Evolutionary conservation across 2,797 vertebrate genomes (phyloP).

Genomic region (Tiaroga cobitis): DNA sequence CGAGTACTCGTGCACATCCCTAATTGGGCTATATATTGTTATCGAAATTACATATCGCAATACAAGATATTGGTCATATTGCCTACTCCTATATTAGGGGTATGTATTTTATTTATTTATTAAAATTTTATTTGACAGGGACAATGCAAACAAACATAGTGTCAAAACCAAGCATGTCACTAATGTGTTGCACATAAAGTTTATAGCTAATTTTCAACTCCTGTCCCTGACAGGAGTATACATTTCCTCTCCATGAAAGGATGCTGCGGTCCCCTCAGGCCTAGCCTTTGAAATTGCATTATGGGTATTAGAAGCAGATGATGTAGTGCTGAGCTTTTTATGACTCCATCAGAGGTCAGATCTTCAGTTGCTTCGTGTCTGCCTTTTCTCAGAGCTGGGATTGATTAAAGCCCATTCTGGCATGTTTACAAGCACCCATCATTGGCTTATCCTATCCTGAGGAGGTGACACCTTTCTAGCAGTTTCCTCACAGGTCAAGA

Average conservation of each 20-base stretch:
- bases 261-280: not conserved
- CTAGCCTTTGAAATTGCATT: slow-evolving; percentile 8
- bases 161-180: no score
- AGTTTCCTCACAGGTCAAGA: slow-evolving; percentile 1
- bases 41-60: no score
- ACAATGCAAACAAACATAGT: no score
- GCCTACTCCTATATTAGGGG: not conserved
- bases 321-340: not conserved
- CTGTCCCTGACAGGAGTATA: no score
- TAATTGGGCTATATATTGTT: no score
- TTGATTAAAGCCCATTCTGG: slow-evolving; percentile 17
- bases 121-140: no score
- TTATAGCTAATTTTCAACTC: no score
- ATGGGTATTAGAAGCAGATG: slow-evolving; percentile 4
- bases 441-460: slow-evolving; percentile 14
- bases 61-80: not conserved
- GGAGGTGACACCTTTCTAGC: slow-evolving; percentile 21
- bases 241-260: not conserved
- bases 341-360: slow-evolving; percentile 2
- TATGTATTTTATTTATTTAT: no score
- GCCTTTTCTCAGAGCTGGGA: not conserved
- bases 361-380: not conserved
- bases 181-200: no score
- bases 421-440: slow-evolving; percentile 10
- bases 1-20: no score